Evolutionary conservation across 2,888 invertebrate species (phyloP).

Genomic region (Lepetodrilus schrolli): DNA sequence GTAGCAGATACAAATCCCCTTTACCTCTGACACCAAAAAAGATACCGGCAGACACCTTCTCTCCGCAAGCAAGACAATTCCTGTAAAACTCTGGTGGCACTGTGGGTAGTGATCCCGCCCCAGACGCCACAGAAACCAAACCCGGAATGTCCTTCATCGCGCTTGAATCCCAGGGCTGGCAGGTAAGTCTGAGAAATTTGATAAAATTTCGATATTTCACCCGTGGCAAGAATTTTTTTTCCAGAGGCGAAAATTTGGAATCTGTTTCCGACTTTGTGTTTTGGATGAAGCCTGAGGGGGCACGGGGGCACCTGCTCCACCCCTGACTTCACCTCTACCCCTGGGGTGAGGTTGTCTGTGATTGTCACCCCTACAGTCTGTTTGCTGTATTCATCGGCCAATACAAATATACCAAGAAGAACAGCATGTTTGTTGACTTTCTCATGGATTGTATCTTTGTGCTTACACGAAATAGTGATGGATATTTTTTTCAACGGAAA

Average conservation of each 20-base stretch:
- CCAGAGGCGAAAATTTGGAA: neutral
- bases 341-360: neutral
- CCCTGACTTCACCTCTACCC: neutral
- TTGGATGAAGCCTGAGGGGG: neutral
- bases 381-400: conserved; percentile 1
- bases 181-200: conserved; percentile 48
- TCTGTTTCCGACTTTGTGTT: neutral
- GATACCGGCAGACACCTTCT: neutral
- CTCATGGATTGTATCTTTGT: neutral
- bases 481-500: neutral
- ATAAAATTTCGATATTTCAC: neutral
- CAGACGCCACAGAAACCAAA: neutral
- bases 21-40: conserved; percentile 9
- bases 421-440: neutral
- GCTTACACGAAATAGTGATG: neutral
- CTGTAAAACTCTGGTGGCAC: neutral
- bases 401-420: neutral
- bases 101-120: conserved; percentile 11
- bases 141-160: conserved; percentile 63
- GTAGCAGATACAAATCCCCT: neutral
- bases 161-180: conserved; percentile 66
- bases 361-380: conserved; percentile 10
- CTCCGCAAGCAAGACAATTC: neutral
- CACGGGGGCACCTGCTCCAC: neutral
- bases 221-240: neutral